Evolutionary conservation across 1,140 invertebrate genomes (phyloP), one percentile per base, ranked within the genome.

Genomic region (Lasioglossum albipes): DNA sequence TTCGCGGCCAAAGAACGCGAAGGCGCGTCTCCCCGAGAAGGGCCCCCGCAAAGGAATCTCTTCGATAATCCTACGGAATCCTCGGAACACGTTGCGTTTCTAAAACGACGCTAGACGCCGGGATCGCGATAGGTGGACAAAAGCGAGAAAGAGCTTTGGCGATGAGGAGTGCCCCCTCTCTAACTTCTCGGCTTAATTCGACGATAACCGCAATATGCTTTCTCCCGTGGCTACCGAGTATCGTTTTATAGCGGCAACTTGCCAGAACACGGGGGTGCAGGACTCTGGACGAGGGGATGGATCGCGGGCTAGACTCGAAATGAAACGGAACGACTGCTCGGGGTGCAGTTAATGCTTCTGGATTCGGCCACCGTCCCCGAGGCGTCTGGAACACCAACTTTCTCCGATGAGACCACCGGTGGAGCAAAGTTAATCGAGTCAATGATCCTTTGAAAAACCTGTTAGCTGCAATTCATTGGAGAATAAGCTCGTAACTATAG

Each of bases 161-260:
- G 57, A n/a, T 13, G 45, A n/a, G 7, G 7, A 20, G 20, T 22
- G 0, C 31, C 75, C 74, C 78, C 81, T 79, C 65, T 52, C 41
- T 67, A 69, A 79, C 70, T 76, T 73, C 59, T 75, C 68, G 75
- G 83, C 71, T 85, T 85, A 75, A 84, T 84, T 86, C 81, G 73
- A 90, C 87, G 84, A 88, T 89, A 89, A 90, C 88, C 83, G 75
- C 90, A 91, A 90, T 92, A 90, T 92, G 89, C 81, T 88, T 73
- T 85, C 81, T 89, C 88, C 78, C 82, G 70, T 45, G 70, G 84
- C 79, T 82, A 87, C 73, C 61, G 80, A 86, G 65, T 90, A 92
- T 93, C 92, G 92, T 92, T 93, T 92, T 92, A 92, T 90, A 89
- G 90, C 88, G 91, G 90, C 90, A 90, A 91, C 88, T 91, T 73